Base-by-base conservation (phyloP, 1,140 invertebrate genomes). In the Drosophila pectinifera region DNA sequence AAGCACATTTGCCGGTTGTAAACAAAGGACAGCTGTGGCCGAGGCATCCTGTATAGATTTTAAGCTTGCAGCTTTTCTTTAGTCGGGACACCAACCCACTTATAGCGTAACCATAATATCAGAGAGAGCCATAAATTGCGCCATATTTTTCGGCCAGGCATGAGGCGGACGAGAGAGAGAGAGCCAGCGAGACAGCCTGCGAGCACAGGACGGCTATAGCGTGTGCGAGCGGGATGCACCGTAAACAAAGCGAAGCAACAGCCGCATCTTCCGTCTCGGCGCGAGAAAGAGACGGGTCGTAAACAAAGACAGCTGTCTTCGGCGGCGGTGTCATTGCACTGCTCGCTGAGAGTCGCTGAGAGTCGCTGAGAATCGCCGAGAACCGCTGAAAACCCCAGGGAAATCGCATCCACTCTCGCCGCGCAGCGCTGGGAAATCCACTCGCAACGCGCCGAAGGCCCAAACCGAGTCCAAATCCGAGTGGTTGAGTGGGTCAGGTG, bases 271-370 rank as follows among this genome's bases (percentile, higher is more conserved):
- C 86, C 41, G 38, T 91, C 86, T 86, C 89, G 73, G 76, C 62
- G 69, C 42, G 18, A 79, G 84, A 91, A 49, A 78, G 78, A 79
- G 89, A 91, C 80, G 55, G 89, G 73, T 82, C 89, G 88, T 91
- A 91, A 91, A 91, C 89, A 91, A 91, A 91, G 83, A 90, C 83
- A 91, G 83, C 88, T 85, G 86, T 75, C 62, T 70, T 84, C 62
- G 49, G 34, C 31, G 13, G 4, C 49, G 82, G 82, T 85, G 82
- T 85, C 82, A 85, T 85, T 85, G 80, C 75, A 84, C 80, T 78
- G 78, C 77, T 63, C 77, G 67, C 28, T 0, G 31, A 24, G 72
- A 39, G 70, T 72, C 77, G 69, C 49, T 56, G 78, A 59, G n/a
- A n/a, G n/a, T 63, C 77, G 67, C 28, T 0, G 31, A 24, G 72